A percentile compares a stretch with the other conserved stretches of the same genome.
These are phyloP conservation scores for Gastracanthus pulcherrimus DNA, from an alignment of 2,888 invertebrate species.

Conservation along the genomic window DNA sequence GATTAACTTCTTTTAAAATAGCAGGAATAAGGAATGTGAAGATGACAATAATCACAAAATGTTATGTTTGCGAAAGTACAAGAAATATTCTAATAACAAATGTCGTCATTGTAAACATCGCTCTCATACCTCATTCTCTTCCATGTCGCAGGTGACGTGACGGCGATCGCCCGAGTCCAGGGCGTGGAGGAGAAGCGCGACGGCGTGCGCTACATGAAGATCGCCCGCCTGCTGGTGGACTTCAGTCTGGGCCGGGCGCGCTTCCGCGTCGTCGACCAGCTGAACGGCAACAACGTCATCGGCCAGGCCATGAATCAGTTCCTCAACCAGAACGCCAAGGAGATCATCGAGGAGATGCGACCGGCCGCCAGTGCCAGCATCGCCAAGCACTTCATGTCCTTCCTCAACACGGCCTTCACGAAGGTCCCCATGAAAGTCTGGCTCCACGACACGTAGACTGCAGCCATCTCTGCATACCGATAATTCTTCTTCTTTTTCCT, in stretches of 20 bases:
- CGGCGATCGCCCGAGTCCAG: constrained; percentile 85
- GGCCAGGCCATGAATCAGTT: constrained; percentile 92
- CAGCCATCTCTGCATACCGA: neutral
- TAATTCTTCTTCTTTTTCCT: neutral
- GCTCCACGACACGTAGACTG: constrained; percentile 77
- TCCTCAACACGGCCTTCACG: constrained; percentile 86
- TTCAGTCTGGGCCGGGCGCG: constrained; percentile 85
- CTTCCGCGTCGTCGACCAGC: constrained; percentile 85
- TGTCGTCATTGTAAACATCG: too few species aligned
- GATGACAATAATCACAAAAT: too few species aligned
- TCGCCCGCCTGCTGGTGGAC: constrained; percentile 84
- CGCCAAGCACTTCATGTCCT: constrained; percentile 85
- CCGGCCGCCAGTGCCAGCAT: constrained; percentile 87
- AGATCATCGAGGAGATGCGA: constrained; percentile 90
- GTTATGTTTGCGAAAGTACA: too few species aligned
- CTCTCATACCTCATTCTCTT: too few species aligned
- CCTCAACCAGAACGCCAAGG: constrained; percentile 88
- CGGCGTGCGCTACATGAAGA: constrained; percentile 83
- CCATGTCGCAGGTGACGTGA: constrained; percentile 82
- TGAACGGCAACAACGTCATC: constrained; percentile 87
- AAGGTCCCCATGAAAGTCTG: constrained; percentile 86
- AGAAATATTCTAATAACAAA: neutral
- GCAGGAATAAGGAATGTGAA: too few species aligned
- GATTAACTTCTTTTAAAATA: too few species aligned
- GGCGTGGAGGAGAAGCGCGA: constrained; percentile 83